Conservation (phyloP, 2,113 vertebrate species). For the Elachura formosa region DNA sequence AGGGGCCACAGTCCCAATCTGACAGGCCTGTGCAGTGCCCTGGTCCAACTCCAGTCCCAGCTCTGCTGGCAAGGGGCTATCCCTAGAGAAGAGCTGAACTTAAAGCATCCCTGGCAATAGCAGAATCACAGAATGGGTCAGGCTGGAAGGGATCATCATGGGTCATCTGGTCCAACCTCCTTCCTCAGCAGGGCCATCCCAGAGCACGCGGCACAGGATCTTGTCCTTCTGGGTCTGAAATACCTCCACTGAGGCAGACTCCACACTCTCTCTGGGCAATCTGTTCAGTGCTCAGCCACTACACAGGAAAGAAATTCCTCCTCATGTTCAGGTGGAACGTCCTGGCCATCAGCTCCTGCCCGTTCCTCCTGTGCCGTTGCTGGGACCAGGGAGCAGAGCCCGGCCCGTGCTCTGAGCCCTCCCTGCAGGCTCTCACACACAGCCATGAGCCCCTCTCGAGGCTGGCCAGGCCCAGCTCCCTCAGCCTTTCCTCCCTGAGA, state of each 20-base stretch:
- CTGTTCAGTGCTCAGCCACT: fast-evolving
- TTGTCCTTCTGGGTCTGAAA: fast-evolving
- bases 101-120: not conserved
- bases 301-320: not conserved
- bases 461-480: not conserved
- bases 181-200: not conserved
- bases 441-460: not conserved
- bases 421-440: not conserved
- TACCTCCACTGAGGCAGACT: not conserved
- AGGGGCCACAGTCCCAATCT: not conserved
- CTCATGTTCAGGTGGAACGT: not conserved
- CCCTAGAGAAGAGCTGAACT: not conserved
- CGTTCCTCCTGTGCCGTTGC: not conserved
- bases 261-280: not conserved
- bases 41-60: not conserved
- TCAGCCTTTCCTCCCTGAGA: not conserved
- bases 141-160: not conserved
- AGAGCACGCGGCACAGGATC: not conserved
- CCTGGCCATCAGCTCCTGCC: not conserved
- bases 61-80: not conserved
- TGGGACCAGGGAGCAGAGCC: fast-evolving
- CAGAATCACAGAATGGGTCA: not conserved
- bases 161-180: not conserved
- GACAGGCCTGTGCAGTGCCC: not conserved
- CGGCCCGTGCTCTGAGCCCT: not conserved